Conservation (phyloP, 2,113 vertebrate genomes). For the Zingel zingel region DNA sequence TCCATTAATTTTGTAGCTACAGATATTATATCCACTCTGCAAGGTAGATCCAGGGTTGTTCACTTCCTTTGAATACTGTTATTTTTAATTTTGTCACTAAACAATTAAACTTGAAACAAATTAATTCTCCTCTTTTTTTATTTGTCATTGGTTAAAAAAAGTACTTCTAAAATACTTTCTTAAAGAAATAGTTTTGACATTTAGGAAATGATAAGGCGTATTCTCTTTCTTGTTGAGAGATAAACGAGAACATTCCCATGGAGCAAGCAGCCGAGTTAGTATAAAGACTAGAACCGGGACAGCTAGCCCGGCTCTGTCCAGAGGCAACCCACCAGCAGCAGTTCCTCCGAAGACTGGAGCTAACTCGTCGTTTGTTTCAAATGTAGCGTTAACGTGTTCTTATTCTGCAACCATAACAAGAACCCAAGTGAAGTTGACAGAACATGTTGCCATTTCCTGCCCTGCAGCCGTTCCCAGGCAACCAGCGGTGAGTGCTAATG, state of each 20-base stretch:
- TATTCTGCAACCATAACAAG: neutral
- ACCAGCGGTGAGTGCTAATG: neutral
- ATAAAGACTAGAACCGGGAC: too few relatives aligned
- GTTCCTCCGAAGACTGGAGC: too few relatives aligned
- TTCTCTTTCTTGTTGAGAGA: neutral
- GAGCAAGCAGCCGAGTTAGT: too few relatives aligned
- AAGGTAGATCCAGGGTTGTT: conserved; percentile 74
- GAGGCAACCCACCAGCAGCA: too few relatives aligned
- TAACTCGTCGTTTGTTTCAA: too few relatives aligned
- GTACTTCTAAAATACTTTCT: neutral
- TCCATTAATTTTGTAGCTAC: conserved; percentile 71
- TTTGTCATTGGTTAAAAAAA: neutral
- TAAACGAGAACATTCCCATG: too few relatives aligned
- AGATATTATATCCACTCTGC: conserved; percentile 69
- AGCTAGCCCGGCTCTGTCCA: too few relatives aligned
- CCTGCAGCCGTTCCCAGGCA: neutral
- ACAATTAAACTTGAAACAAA: conserved; percentile 65
- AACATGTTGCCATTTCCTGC: neutral
- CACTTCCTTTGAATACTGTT: conserved; percentile 61
- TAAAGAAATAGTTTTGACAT: neutral
- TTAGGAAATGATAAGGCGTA: neutral
- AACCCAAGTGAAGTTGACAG: neutral
- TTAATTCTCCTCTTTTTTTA: conserved; percentile 18
- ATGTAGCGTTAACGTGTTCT: too few relatives aligned
- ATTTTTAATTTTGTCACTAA: conserved; percentile 77